These are phyloP conservation scores for Mirza zaza DNA, from an alignment of 2,113 vertebrate genomes.

Conservation along the genomic window DNA sequence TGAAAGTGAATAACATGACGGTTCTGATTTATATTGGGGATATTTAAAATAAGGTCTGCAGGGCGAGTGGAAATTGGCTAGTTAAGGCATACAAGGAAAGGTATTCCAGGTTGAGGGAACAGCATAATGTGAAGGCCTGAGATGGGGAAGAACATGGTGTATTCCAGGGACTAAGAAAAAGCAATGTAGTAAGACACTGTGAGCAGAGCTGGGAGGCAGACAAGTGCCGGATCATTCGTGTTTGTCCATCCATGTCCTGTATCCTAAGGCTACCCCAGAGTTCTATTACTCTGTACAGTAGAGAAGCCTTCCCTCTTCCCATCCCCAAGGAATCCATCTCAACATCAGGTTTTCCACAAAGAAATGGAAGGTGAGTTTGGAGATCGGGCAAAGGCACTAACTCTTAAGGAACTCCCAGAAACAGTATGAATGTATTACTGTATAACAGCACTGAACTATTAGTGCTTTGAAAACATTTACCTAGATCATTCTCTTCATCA, in stretches of 20 bases:
- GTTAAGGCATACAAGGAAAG: neutral
- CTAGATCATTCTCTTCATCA: neutral
- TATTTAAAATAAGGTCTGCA: neutral
- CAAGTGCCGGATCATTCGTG: neutral
- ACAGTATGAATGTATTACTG: neutral
- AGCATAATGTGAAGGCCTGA: neutral
- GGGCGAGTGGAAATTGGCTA: neutral
- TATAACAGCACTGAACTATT: neutral
- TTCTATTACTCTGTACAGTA: neutral
- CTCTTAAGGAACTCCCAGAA: neutral
- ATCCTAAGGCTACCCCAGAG: neutral
- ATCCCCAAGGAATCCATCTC: neutral
- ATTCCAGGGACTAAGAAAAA: neutral
- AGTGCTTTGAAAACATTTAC: neutral
- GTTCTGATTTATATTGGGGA: neutral
- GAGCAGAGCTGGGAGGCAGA: neutral
- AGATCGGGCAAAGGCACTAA: neutral
- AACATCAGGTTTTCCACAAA: neutral
- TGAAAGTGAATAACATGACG: neutral
- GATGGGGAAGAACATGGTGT: neutral
- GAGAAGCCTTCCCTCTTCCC: neutral
- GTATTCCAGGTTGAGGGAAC: neutral
- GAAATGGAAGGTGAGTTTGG: neutral
- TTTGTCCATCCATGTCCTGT: neutral
- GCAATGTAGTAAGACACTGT: neutral